A percentile compares a stretch with the other conserved stretches of the same genome.
Evolutionary conservation across 1,140 invertebrate genomes (phyloP).

Genomic region (Drosophila paulistorum): DNA sequence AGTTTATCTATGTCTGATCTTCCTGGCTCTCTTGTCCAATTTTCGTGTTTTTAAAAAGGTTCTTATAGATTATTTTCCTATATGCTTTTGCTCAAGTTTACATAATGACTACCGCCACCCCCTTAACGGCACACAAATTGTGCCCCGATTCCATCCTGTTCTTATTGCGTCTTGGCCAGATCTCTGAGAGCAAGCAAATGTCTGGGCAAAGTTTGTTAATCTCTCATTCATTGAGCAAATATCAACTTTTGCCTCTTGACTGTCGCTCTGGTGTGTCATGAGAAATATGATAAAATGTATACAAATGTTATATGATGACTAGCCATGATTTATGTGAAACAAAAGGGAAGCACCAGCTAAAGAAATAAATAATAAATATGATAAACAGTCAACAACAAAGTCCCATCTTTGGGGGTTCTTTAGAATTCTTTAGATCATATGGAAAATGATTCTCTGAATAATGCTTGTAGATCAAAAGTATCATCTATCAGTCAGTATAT

Average conservation of each 20-base stretch:
- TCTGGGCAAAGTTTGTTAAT: constrained; percentile 25
- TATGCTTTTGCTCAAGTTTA: not conserved
- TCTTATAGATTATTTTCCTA: constrained; percentile 1
- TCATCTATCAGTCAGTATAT: too few relatives aligned
- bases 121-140: not conserved
- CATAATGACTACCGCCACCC: not conserved
- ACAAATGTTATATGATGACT: constrained; percentile 12
- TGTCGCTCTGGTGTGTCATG: constrained; percentile 1
- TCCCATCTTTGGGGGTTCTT: not conserved
- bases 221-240: constrained; percentile 53
- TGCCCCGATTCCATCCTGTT: constrained; percentile 2
- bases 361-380: constrained; percentile 5
- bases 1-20: constrained; percentile 1
- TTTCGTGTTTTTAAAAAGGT: not conserved
- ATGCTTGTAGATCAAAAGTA: too few relatives aligned
- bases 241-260: constrained; percentile 27
- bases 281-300: constrained; percentile 19
- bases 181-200: constrained; percentile 4
- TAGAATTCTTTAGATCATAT: too few relatives aligned
- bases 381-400: not conserved
- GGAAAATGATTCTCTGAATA: too few relatives aligned
- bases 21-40: not conserved
- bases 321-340: constrained; percentile 26
- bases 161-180: constrained; percentile 21
- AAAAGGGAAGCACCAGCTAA: constrained; percentile 29